Conservation (phyloP, 1,140 invertebrate species). For the Scaptodrosophila lebanonensis region DNA sequence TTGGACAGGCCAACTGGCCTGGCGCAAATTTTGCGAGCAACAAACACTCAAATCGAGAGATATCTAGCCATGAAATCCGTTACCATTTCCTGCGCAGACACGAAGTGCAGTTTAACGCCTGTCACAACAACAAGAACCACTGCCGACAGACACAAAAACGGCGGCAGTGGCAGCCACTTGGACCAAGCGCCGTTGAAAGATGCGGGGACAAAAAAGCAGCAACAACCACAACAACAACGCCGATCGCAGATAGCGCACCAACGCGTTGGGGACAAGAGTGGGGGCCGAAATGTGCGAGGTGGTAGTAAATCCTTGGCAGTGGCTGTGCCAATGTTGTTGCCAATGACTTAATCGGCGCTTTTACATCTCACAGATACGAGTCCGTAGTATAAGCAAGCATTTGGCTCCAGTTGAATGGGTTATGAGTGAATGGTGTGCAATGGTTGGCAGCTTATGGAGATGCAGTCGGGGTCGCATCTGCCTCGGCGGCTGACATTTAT, state of each 20-base stretch:
- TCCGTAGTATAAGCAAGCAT: too few species aligned
- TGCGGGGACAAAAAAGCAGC: constrained; percentile 8
- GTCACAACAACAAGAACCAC: constrained; percentile 45
- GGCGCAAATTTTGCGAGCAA: constrained; percentile 1
- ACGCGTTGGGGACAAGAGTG: too few species aligned
- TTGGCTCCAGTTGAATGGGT: constrained; percentile 38
- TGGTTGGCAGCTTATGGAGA: background rate
- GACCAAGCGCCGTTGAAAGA: constrained; percentile 7
- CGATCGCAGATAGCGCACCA: constrained; percentile 7
- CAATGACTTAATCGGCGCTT: constrained; percentile 45
- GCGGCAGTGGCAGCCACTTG: constrained; percentile 2
- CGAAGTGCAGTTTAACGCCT: constrained; percentile 37
- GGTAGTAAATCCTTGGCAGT: constrained; percentile 1
- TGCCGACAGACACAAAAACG: constrained; percentile 1
- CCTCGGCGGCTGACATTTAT: constrained; percentile 1
- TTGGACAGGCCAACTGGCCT: constrained; percentile 33
- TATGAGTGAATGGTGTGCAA: constrained; percentile 32
- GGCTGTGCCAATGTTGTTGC: constrained; percentile 25
- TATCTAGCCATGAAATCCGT: constrained; percentile 33
- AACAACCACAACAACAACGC: constrained; percentile 3
- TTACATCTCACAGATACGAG: constrained; percentile 18
- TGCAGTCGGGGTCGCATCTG: too few species aligned
- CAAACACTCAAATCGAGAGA: constrained; percentile 25
- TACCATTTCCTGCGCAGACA: constrained; percentile 47
- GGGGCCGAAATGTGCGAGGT: background rate